Conservation (phyloP, 2,888 invertebrate species). For the Entomobrya proxima region DNA sequence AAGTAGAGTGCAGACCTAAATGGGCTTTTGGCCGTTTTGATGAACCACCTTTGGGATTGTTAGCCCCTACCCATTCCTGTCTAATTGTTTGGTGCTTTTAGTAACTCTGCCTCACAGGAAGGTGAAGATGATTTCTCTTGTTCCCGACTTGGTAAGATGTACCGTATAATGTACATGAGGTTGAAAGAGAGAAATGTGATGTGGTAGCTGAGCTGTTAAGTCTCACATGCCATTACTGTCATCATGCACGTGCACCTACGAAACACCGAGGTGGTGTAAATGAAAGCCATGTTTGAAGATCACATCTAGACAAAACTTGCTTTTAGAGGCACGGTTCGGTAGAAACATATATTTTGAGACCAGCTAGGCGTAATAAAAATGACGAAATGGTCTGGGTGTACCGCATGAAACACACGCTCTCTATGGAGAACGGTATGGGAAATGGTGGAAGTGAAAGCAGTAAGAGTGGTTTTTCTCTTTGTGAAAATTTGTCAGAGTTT, state of each 20-base stretch:
- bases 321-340: not conserved
- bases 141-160: not conserved
- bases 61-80: conserved; percentile 19
- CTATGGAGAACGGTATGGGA: not conserved
- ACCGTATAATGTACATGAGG: not conserved
- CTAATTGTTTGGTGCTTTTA: conserved; percentile 61
- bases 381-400: conserved; percentile 15
- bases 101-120: conserved; percentile 36
- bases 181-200: conserved; percentile 37
- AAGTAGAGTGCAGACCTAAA: conserved; percentile 39
- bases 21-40: conserved; percentile 55
- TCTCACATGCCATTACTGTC: conserved; percentile 23
- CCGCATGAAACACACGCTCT: not conserved
- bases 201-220: conserved; percentile 33
- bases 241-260: not conserved
- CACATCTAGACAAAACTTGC: not conserved
- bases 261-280: not conserved
- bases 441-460: conserved; percentile 21
- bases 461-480: not conserved
- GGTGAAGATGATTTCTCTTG: conserved; percentile 34
- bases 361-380: conserved; percentile 24
- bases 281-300: conserved; percentile 40
- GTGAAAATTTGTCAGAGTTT: conserved; percentile 31
- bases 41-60: conserved; percentile 47
- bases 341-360: not conserved